phyloP scores from a whole-genome alignment of 2,113 vertebrate species.

The Montifringilla adamsi region DNA sequence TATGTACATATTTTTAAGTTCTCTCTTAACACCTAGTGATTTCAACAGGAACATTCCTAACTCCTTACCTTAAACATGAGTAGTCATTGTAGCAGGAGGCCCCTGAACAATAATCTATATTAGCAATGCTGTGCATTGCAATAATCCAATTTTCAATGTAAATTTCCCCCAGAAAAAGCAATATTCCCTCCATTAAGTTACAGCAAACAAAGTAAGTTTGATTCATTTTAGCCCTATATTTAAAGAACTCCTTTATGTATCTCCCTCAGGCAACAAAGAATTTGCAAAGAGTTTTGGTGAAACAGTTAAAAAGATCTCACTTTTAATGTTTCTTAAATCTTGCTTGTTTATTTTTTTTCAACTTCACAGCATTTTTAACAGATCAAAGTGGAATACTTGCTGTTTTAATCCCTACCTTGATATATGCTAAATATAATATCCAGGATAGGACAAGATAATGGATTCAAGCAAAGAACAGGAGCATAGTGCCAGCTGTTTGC shows the following conservation, averaged over 20 bases:
- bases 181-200: not conserved
- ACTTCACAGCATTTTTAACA: not conserved
- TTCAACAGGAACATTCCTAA: not conserved
- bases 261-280: not conserved
- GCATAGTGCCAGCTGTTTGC: not conserved
- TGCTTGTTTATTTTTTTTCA: not conserved
- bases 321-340: constrained; percentile 2
- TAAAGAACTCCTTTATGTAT: not conserved
- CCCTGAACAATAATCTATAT: not conserved
- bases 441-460: not conserved
- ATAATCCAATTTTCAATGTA: not conserved
- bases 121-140: not conserved
- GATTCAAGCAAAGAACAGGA: not conserved
- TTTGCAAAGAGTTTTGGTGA: not conserved
- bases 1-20: not conserved
- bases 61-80: not conserved
- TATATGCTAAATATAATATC: not conserved
- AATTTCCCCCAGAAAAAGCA: not conserved
- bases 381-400: not conserved
- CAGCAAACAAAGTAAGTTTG: not conserved
- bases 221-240: not conserved
- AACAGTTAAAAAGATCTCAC: not conserved
- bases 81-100: accelerated
- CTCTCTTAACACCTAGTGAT: not conserved
- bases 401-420: not conserved